Base-by-base conservation (phyloP, 2,888 invertebrate genomes). In the Eueremaeus valkanovi region DNA sequence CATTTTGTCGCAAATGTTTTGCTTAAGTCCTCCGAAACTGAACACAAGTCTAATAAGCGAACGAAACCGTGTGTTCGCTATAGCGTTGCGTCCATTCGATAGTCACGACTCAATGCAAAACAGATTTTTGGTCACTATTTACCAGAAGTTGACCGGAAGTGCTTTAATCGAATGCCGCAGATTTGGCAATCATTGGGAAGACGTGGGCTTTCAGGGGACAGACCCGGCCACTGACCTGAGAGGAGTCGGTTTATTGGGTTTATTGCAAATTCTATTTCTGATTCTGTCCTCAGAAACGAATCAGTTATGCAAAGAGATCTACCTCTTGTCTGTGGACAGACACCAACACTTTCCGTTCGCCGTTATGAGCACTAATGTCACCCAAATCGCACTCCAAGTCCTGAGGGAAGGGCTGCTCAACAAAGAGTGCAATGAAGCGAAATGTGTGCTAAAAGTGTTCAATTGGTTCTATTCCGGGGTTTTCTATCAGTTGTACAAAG, bases 191-290 rank as follows among this genome's bases (percentile, higher is more conserved):
- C 87, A 87, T 79, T 87, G 87, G 87, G 86, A 87, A 79, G 82
- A 83, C 61, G 84, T 87, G 75, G 87, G 87, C 18, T 87, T 87
- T 80, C 87, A 87, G 82, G 85, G 80, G 76, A 83, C 81, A 70
- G 86, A 87, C 81, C 87, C 87, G 70, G 83, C 84, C 13, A 86
- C 87, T 27, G 87, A 87, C 81, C 81, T 87, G 24, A 81, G 87
- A 73, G 86, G 86, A 16, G 84, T 84, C 33, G 87, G 87, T 8
- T 81, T 86, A 77, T 82, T 86, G 68, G 86, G 85, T 0, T 81
- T 87, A 33, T 77, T 86, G 42, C 85, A 86, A 76, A 80, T 86
- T 3, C 81, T 86, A n/a, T 82, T 84, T 78, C 81, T 87, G 29
- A 81, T 85, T 21, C 72, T 81, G 21, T 78, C 80, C 18, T 81